These are phyloP conservation scores for Volucella inanis DNA, from an alignment of 2,888 invertebrate species.

Conservation along the genomic window DNA sequence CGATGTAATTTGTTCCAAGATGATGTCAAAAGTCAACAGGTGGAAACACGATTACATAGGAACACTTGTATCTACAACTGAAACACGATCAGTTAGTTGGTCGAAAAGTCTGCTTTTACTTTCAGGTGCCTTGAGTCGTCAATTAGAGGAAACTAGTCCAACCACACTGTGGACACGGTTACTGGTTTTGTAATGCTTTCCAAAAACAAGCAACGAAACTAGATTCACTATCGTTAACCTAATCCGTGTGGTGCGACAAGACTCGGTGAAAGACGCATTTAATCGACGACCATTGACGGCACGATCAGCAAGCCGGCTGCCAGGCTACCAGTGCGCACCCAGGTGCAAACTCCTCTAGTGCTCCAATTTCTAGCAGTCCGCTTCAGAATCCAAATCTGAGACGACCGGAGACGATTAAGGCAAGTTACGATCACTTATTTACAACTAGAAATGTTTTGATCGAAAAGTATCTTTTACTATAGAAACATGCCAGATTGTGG, in stretches of 20 bases:
- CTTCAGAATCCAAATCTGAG: too few relatives aligned
- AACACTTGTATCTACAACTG: background rate
- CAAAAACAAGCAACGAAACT: slow-evolving; percentile 27
- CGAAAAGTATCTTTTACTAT: background rate
- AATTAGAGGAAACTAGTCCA: slow-evolving; percentile 24
- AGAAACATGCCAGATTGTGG: background rate
- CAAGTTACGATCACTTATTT: slow-evolving; percentile 16
- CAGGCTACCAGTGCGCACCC: background rate
- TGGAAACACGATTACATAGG: background rate
- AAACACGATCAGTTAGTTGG: too few relatives aligned
- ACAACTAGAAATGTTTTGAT: slow-evolving; percentile 16
- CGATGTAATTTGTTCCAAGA: slow-evolving; percentile 26
- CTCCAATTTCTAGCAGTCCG: slow-evolving; percentile 25
- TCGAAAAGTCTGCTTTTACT: slow-evolving; percentile 9
- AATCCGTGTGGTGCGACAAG: slow-evolving; percentile 17
- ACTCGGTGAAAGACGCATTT: slow-evolving; percentile 2
- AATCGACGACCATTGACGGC: background rate
- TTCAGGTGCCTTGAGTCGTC: background rate
- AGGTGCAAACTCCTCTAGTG: slow-evolving; percentile 31
- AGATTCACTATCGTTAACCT: slow-evolving; percentile 55
- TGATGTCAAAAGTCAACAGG: slow-evolving; percentile 18
- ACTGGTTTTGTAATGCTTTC: slow-evolving; percentile 28
- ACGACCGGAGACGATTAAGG: background rate
- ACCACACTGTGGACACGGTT: slow-evolving; percentile 4
- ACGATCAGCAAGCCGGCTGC: too few relatives aligned